A percentile compares a stretch with the other conserved stretches of the same genome.
phyloP scores from a whole-genome alignment of 2,888 invertebrate species.

The Lampropteryx suffumata region DNA sequence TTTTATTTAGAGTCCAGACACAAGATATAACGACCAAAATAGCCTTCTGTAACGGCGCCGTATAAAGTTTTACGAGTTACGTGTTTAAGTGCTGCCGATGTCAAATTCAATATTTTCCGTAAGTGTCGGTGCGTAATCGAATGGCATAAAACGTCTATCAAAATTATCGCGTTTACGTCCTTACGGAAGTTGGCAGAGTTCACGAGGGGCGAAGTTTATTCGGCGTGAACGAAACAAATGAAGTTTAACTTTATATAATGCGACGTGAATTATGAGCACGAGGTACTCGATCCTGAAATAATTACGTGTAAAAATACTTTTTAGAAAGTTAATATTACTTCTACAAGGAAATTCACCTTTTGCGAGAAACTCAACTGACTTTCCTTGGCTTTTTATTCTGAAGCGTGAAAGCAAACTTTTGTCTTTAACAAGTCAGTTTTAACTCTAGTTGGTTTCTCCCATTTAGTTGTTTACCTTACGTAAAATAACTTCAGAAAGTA shows the following conservation, averaged over 20 bases:
- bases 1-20: conserved; percentile 20
- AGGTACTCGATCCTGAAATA: conserved; percentile 7
- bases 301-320: conserved; percentile 5
- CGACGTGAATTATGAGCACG: not conserved
- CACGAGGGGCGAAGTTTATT: conserved; percentile 1
- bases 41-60: conserved; percentile 27
- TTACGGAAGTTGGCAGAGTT: conserved; percentile 3
- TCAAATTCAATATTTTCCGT: conserved; percentile 25
- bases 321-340: not conserved
- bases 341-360: too few relatives aligned
- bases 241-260: conserved; percentile 9
- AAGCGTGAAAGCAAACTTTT: too few relatives aligned
- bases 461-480: too few relatives aligned
- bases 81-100: conserved; percentile 20
- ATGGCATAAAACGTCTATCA: conserved; percentile 15
- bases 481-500: too few relatives aligned
- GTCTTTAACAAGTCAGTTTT: too few relatives aligned
- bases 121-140: conserved; percentile 16
- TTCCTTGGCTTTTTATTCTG: too few relatives aligned
- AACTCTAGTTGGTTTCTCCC: too few relatives aligned
- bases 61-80: conserved; percentile 34
- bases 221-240: conserved; percentile 12
- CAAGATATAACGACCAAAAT: conserved; percentile 24
- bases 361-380: too few relatives aligned
- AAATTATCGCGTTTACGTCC: conserved; percentile 13